phyloP scores from a whole-genome alignment of 2,797 vertebrate species.

The Danio tinwini region DNA sequence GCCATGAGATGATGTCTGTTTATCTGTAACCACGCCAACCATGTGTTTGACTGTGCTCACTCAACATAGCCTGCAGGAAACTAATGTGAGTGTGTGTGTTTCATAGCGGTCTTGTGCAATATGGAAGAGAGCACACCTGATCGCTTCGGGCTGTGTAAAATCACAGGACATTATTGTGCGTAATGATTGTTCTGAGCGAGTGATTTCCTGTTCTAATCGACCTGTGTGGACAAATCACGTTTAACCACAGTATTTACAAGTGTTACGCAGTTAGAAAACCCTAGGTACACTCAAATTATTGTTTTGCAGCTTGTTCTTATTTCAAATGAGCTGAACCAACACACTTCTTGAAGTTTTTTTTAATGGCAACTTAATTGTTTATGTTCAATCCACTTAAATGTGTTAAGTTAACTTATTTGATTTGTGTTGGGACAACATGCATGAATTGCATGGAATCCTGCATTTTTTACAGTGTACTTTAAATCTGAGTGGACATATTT shows the following conservation, averaged over 20 bases:
- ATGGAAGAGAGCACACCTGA: conserved; percentile 25
- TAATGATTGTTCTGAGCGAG: conserved; percentile 40
- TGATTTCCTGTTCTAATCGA: conserved; percentile 42
- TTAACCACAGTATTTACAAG: conserved; percentile 41
- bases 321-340: too few species aligned
- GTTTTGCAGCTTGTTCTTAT: too few species aligned
- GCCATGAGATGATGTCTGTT: conserved; percentile 24
- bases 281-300: conserved; percentile 11
- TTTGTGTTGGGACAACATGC: too few species aligned
- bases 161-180: background rate
- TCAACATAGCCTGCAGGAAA: conserved; percentile 1
- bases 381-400: too few species aligned
- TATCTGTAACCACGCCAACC: conserved; percentile 31
- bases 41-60: background rate
- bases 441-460: too few species aligned
- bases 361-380: too few species aligned
- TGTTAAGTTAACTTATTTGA: too few species aligned
- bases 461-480: too few species aligned
- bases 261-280: conserved; percentile 25
- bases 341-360: too few species aligned
- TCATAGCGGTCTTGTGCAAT: conserved; percentile 46
- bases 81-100: conserved; percentile 24
- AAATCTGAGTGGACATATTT: background rate
- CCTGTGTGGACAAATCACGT: conserved; percentile 47
- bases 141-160: conserved; percentile 25